Evolutionary conservation across 2,113 vertebrate species (phyloP), one percentile per base, ranked within the genome.

Genomic region (Petrocephalus zakoni): DNA sequence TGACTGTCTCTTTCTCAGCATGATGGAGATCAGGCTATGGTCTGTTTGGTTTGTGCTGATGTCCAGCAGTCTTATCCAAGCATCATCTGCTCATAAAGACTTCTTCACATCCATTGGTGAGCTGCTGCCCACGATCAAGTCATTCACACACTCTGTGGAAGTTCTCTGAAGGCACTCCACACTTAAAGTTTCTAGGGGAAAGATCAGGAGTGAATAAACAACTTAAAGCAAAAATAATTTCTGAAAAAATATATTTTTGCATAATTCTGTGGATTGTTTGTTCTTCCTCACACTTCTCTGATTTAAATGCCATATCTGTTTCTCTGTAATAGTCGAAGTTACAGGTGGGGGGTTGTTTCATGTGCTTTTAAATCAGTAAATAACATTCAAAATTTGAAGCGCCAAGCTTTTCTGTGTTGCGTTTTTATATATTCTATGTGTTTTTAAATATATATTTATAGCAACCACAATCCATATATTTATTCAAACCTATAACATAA

Each of bases 31-130:
- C 95, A 91, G 90, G 61, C 93, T 91, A 8, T 92, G 91, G 87
- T 94, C 92, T 94, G 93, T 92, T 11, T 95, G 95, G 93, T 94
- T 19, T 88, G 61, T 95, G 21, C 56, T 96, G 87, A 88, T 97
- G 81, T 87, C 98, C 90, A 96, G 95, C 91, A 92, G 94, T 91
- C 90, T 97, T n/a, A 89, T 98, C 90, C 94, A 95, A 49, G 92
- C 93, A 17, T 94, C 97, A 56, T 95, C 91, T 0, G 97, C 97
- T 85, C 93, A 97, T 91, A 94, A 90, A 5, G 98, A 97, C 90
- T 99, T 99, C 95, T 99, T 96, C 94, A 99, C 98, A 82, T 99
- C 98, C 52, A 98, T 97, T 90, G 98, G 98, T 99, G 94, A 97
- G 96, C 88, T 2, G 0, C 46, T 7, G 21, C 86, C 42, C 22